Base-by-base conservation (phyloP, 2,888 invertebrate species). In the Dendrolimus houi region DNA sequence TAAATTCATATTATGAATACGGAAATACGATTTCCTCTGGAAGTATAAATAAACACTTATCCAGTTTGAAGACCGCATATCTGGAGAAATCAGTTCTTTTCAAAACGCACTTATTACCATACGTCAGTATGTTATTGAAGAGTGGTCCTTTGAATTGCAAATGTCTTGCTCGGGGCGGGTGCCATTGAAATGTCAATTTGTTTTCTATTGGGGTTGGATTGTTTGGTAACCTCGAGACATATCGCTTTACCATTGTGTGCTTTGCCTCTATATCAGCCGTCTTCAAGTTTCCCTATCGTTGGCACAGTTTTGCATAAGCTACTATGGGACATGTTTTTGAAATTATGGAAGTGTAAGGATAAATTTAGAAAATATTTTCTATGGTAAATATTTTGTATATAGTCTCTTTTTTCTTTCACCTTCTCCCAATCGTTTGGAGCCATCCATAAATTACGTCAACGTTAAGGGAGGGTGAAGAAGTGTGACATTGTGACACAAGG, bases 151-250 rank as follows among this genome's bases (percentile, higher is more conserved):
- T 89, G 88, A 89, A 87, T 89, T 89, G 89, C 87, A 88, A 90
- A 89, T 89, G 77, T 70, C 74, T 67, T 63, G 74, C 80, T 79
- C 84, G 79, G 78, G 75, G 77, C 81, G 77, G 75, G 75, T 74
- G 69, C 84, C 75, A 88, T 89, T 86, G 85, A 89, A 86, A 87
- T 82, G 89, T 87, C 89, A 88, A 89, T 89, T 89, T 88, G 87
- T 90, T 89, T 87, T 87, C 87, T 84, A 85, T 87, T 81, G 84
- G 85, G 85, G 82, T 81, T 63, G 59, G 63, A 63, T 59, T 67
- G 68, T 70, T 70, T 66, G 62, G 63, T 59, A 60, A 61, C 60
- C 63, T 60, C 63, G 64, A 64, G 65, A 68, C 64, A 67, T 66
- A 70, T 69, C 65, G 64, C 61, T 73, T 75, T 70, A 70, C 77